A percentile compares a stretch with the other conserved stretches of the same genome.
Evolutionary conservation across 2,797 vertebrate species (phyloP).

Genomic region (Fringilla coelebs): DNA sequence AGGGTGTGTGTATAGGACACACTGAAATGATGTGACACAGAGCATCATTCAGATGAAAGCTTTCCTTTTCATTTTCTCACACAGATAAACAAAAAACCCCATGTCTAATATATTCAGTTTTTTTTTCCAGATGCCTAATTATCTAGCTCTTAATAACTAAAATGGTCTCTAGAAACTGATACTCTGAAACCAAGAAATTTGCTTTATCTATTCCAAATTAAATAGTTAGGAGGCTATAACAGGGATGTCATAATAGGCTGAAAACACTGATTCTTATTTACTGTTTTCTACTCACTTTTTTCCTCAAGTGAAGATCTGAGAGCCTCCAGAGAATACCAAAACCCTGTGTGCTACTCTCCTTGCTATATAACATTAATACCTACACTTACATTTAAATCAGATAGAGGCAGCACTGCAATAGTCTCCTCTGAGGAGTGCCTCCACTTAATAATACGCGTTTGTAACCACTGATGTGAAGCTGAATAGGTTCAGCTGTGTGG

Average conservation of each 20-base stretch:
- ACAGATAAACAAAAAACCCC: background rate
- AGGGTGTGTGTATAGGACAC: background rate
- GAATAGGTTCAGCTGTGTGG: background rate
- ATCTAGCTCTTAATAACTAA: background rate
- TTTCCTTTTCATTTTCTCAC: background rate
- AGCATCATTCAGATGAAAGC: background rate
- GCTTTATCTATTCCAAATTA: background rate
- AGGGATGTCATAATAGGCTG: background rate
- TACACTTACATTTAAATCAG: background rate
- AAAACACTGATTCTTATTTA: background rate
- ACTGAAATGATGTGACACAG: background rate
- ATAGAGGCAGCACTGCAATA: background rate
- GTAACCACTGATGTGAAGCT: background rate
- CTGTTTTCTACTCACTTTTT: background rate
- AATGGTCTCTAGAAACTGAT: background rate
- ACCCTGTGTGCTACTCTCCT: background rate
- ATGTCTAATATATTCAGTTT: background rate
- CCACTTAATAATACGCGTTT: background rate
- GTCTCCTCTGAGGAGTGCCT: conserved; percentile 13
- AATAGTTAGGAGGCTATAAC: background rate
- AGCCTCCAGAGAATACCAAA: background rate
- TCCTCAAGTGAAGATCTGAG: background rate
- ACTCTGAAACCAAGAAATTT: background rate
- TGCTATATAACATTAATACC: background rate
- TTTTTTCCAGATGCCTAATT: background rate